Conservation (phyloP, 1,140 invertebrate genomes). For the Onthophagus taurus region DNA sequence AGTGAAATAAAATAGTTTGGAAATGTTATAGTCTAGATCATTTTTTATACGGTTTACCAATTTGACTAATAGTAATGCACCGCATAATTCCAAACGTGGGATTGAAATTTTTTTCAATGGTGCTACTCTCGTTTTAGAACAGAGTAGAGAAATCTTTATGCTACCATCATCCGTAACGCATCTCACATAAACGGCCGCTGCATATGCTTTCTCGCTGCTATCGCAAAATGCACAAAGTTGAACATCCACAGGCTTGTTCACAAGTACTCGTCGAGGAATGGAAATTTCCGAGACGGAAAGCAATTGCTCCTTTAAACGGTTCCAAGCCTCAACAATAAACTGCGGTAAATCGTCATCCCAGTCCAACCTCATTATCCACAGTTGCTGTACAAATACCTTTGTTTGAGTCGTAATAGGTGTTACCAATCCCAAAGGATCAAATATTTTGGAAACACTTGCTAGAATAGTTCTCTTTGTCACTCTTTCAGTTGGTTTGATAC, state of each 20-base stretch:
- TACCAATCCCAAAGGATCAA: conserved; percentile 22
- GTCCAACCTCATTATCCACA: conserved; percentile 25
- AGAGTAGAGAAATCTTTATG: conserved; percentile 20
- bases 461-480: conserved; percentile 4
- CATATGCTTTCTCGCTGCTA: conserved; percentile 21
- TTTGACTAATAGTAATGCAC: no score
- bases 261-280: conserved; percentile 12
- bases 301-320: conserved; percentile 16
- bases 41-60: no score
- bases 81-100: conserved; percentile 4
- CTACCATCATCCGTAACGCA: not conserved
- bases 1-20: no score
- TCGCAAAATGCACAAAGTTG: conserved; percentile 29
- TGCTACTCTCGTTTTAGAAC: conserved; percentile 32
- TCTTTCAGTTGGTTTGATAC: no score
- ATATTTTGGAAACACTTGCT: conserved; percentile 12
- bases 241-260: not conserved
- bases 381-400: conserved; percentile 32
- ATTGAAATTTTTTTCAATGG: conserved; percentile 31
- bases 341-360: conserved; percentile 31
- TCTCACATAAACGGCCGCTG: not conserved
- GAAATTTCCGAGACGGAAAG: conserved; percentile 10
- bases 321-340: conserved; percentile 17
- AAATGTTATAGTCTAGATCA: no score
- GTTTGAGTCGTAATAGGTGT: conserved; percentile 23